Base-by-base conservation (phyloP, 2,888 invertebrate genomes). In the Tetropium fuscum region DNA sequence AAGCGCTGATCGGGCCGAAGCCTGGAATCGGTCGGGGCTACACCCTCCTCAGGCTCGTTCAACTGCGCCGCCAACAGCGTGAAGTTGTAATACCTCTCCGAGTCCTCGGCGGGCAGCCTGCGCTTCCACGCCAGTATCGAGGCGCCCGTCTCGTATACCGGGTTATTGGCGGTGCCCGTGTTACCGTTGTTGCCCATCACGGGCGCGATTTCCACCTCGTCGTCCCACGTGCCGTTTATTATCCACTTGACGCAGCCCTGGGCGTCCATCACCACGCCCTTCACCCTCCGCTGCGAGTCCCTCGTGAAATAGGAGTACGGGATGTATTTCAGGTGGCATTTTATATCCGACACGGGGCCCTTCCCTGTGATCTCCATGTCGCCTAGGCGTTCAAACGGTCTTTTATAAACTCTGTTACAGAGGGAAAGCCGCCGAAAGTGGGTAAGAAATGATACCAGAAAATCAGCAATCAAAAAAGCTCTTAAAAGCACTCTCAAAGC, bases 251-350 rank as follows among this genome's bases (percentile, higher is more conserved):
- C 93, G 82, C 90, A 90, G 64, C 90, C 89, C 32, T 84, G 83
- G 0, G 86, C 85, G 78, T 92, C 88, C 87, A 91, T 89, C 36
- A 93, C 88, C 59, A 91, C 88, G 15, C 93, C 93, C 71, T 92
- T 91, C 58, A 96, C 95, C 81, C 94, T 91, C 59, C 98, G 85
- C 78, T 98, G 98, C 69, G 92, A 90, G 79, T 99, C 98, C 75
- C 97, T 89, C 66, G 97, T 94, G 84, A 99, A 99, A 85, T 99
- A 99, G 64, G 97, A 97, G 83, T 99, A 99, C 15, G 98, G 97
- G 78, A 95, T 91, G 84, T 95, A 99, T 83, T 98, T 98, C 71
- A 99, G 87, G 80, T 95, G 94, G 82, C 98, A 98, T 81, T 94
- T 95, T 78, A 96, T 93, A 49, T 90, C 89, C 38, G 89, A 90